These are phyloP conservation scores for Melanogrammus aeglefinus DNA, from an alignment of 2,797 vertebrate species.

Conservation along the genomic window DNA sequence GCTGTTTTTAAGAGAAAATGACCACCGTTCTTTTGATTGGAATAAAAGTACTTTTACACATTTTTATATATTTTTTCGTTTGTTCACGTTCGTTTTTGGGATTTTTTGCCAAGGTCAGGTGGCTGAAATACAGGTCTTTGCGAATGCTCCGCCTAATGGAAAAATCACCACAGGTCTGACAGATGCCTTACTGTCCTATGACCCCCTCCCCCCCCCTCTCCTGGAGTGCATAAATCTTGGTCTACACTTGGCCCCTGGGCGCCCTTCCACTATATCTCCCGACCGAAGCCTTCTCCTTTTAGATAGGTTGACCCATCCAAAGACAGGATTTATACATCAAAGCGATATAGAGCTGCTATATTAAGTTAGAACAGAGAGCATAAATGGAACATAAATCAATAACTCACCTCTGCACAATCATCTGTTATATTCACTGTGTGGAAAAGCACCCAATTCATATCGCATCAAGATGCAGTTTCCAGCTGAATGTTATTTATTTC, in stretches of 20 bases:
- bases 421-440: constrained; percentile 17
- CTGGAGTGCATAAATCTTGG: not conserved
- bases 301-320: not conserved
- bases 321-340: constrained; percentile 1
- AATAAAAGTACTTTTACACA: not conserved
- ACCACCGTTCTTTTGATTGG: not conserved
- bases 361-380: constrained; percentile 52
- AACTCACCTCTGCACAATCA: constrained; percentile 31
- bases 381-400: constrained; percentile 65
- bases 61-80: not conserved
- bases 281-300: not conserved
- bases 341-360: not conserved
- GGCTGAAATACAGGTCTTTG: not conserved
- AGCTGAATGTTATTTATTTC: not conserved
- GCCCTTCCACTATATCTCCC: not conserved
- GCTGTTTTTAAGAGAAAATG: not conserved
- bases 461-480: not conserved
- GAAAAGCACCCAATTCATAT: not conserved
- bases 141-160: not conserved
- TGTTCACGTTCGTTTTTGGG: not conserved
- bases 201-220: not conserved
- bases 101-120: not conserved
- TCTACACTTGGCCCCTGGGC: not conserved
- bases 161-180: not conserved
- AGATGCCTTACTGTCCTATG: not conserved